These are phyloP conservation scores for Ichneumon xanthorius DNA, from an alignment of 2,888 invertebrate genomes.

Conservation along the genomic window DNA sequence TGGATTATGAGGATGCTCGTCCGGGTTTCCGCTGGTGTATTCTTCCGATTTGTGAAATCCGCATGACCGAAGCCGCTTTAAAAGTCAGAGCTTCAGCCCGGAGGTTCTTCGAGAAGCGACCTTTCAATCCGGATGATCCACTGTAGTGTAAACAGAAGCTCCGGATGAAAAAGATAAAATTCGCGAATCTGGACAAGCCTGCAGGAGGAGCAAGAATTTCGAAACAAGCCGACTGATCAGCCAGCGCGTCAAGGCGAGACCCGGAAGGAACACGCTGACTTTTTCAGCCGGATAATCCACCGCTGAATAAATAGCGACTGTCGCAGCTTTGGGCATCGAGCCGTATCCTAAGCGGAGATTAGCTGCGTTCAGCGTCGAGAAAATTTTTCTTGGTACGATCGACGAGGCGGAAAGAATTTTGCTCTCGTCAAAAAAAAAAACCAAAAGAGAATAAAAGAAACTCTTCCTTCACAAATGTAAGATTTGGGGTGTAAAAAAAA, in stretches of 20 bases:
- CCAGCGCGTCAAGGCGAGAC: constrained; percentile 48
- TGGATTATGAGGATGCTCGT: background rate
- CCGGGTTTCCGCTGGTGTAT: background rate
- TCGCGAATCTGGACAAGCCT: constrained; percentile 41
- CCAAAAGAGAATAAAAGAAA: constrained; percentile 15
- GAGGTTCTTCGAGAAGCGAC: constrained; percentile 47
- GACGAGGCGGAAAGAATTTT: constrained; percentile 52
- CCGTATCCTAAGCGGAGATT: constrained; percentile 66
- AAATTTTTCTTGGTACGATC: constrained; percentile 43
- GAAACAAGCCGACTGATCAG: constrained; percentile 7
- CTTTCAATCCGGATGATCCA: constrained; percentile 67
- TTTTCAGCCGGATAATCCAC: constrained; percentile 78
- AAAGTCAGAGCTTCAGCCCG: constrained; percentile 45
- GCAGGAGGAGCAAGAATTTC: background rate
- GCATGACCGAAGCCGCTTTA: constrained; percentile 28
- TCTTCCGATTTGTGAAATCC: constrained; percentile 17
- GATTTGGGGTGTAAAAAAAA: background rate
- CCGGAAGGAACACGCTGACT: constrained; percentile 72
- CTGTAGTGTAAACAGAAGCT: constrained; percentile 64
- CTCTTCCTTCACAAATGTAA: background rate
- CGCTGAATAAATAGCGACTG: constrained; percentile 70
- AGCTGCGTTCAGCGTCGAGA: constrained; percentile 30
- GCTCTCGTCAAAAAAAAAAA: constrained; percentile 10
- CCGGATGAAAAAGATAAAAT: constrained; percentile 28
- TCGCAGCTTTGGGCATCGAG: constrained; percentile 55